These are phyloP conservation scores for Galeruca laticollis DNA, from an alignment of 2,888 invertebrate species.

Conservation along the genomic window DNA sequence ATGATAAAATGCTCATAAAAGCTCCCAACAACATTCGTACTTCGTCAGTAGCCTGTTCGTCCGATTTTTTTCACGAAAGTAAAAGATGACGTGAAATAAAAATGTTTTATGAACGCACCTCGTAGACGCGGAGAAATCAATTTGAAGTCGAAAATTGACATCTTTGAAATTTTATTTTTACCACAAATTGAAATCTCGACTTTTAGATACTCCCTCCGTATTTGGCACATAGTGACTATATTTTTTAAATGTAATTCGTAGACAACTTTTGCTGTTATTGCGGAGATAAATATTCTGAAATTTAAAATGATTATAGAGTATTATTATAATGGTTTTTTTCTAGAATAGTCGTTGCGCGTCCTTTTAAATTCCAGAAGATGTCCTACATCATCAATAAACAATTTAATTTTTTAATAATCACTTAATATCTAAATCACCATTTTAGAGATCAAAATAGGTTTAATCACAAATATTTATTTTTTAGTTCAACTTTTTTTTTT, in stretches of 20 bases:
- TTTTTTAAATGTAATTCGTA: constrained; percentile 19
- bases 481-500: constrained; percentile 17
- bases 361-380: constrained; percentile 16
- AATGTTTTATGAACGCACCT: not conserved
- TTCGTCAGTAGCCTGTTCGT: not conserved
- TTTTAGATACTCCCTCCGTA: constrained; percentile 17
- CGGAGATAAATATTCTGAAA: constrained; percentile 14
- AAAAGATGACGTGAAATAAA: too few relatives aligned
- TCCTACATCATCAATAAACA: not conserved
- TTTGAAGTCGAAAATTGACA: not conserved
- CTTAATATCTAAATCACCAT: constrained; percentile 24
- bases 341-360: not conserved
- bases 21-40: too few relatives aligned
- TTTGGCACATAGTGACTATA: constrained; percentile 50
- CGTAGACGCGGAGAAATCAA: not conserved
- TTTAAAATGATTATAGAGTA: not conserved
- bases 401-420: not conserved
- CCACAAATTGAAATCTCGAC: constrained; percentile 20
- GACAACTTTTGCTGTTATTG: constrained; percentile 22
- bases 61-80: too few relatives aligned
- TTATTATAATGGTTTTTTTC: not conserved
- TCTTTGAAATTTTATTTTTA: constrained; percentile 1
- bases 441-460: constrained; percentile 39
- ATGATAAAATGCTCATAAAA: too few relatives aligned
- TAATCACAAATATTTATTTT: constrained; percentile 31